Base-by-base conservation (phyloP, 2,888 invertebrate species). In the Parascotia fuliginaria region DNA sequence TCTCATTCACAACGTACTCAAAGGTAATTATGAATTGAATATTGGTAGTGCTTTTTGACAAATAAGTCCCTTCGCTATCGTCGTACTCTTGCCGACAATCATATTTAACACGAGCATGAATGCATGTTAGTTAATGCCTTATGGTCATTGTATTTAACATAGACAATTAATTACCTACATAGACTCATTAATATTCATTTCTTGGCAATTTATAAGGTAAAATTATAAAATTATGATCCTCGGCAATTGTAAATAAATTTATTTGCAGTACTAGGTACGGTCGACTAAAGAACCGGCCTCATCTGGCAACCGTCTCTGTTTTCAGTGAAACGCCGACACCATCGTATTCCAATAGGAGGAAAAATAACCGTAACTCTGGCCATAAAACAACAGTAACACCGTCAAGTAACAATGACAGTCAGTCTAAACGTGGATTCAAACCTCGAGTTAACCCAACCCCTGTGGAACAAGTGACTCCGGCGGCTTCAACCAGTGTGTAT, bases 231-330 rank as follows among this genome's bases (percentile, higher is more conserved):
- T 22, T 43, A 52, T 47, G 55, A 65, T 56, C 54, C 47, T 56
- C 63, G 66, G 64, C 67, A 65, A 59, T 61, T 68, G 62, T 64
- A 59, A 53, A 61, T 67, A 57, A 79, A 77, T 80, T 79, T 80
- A 75, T 83, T 92, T 91, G 83, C 89, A 91, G 91, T 85, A 85
- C 85, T 71, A 86, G 87, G 71, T 88, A 81, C 81, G 85, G 88
- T 71, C 85, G 88, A 60, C 83, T 87, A 55, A 87, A 89, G 82
- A 92, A 92, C 68, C 85, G 92, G 59, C 87, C 88, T 88, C 93
- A 94, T 90, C 89, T 94, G 84, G 93, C 94, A 79, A 94, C 94
- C 84, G 93, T 94, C 77, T 94, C 94, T 93, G 94, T 88, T 90
- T 94, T 94, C 93, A 95, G 94, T 89, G 94, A 94, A 81, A 84